Base-by-base conservation (phyloP, 2,113 vertebrate genomes). In the Heterochromis multidens region DNA sequence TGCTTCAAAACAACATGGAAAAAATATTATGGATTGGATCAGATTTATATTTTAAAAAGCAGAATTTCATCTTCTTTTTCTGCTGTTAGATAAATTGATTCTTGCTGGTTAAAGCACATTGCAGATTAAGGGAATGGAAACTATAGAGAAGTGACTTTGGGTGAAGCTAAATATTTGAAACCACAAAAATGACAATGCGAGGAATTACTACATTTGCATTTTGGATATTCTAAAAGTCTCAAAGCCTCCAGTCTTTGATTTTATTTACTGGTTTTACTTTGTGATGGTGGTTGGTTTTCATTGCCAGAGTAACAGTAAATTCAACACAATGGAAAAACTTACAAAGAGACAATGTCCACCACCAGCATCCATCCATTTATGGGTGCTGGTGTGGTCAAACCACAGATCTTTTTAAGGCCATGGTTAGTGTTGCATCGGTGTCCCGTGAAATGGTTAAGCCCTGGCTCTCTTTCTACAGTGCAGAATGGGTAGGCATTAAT, bases 401-500 rank as follows among this genome's bases (percentile, higher is more conserved):
- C 62, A 61, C 40, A 21, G 61, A 52, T 84, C 83, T 88, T 58
- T 79, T 83, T 57, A 65, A 83, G 77, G 65, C 76, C 31, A 4
- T 14, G 80, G 81, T 49, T 82, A 78, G 40, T 82, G 77, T 82
- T 84, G 56, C 8, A 23, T 77, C 60, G 56, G 67, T 65, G 61
- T 72, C 67, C 61, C 46, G 65, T 83, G 62, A 79, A 92, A 85
- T 87, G 80, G 84, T 88, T 89, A 65, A 91, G 87, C 84, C 78
- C 58, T 60, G 58, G 54, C 83, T 92, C 81, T 83, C 31, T 89
- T 82, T 84, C 85, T 79, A 40, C 52, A 21, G 77, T 74, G 77
- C 63, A 83, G 87, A 91, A 87, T 84, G 91, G 77, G 29, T 70
- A 87, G 81, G 86, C 92, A 95, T 96, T 96, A 94, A 95, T 96